Base-by-base conservation (phyloP, 2,797 vertebrate genomes). In the Furcifer pardalis region DNA sequence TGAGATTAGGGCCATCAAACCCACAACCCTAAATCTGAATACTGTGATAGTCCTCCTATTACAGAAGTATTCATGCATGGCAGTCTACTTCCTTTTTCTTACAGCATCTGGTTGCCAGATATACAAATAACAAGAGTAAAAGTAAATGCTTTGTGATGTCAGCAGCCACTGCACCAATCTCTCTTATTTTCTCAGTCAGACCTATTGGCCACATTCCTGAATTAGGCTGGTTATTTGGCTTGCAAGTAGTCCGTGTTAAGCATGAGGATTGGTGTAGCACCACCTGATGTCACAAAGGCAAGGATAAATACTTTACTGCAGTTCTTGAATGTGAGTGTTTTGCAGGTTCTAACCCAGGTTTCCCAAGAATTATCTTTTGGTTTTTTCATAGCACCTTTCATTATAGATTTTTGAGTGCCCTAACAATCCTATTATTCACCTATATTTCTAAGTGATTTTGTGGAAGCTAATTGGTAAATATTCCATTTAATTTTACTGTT, bases 131-230 rank as follows among this genome's bases (percentile, higher is more conserved):
- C 37, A 44, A 30, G 37, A 35, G 25, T 35, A 37, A 37, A 19
- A 77, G 4, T 2, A 71, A 69, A 32, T 10, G 44, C 37, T 80
- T 80, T 85, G 71, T 84, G 74, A 77, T 74, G 42, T 44, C 71
- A 76, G n/a, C 63, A 85, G 37, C 25, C 37, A 56, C 42, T 74
- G 71, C 46, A 56, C 78, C 84, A 75, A 60, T 76, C 37, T 60
- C 40, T 74, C 1, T 73, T 59, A 17, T 35, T 75, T 4, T 46
- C 59, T 44, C 21, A 7, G 19, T 35, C 71, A 13, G 32, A 83
- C 30, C 37, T 69, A 5, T 77, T 84, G 74, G 46, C 7, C 35
- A 46, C 6, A 46, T 37, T 75, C 56, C 42, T 32, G 56, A 68
- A 32, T 46, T 65, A 23, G 37, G 59, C 15, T 49, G 19, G 59